Evolutionary conservation across 2,797 vertebrate species (phyloP).

Genomic region (Coluber constrictor): DNA sequence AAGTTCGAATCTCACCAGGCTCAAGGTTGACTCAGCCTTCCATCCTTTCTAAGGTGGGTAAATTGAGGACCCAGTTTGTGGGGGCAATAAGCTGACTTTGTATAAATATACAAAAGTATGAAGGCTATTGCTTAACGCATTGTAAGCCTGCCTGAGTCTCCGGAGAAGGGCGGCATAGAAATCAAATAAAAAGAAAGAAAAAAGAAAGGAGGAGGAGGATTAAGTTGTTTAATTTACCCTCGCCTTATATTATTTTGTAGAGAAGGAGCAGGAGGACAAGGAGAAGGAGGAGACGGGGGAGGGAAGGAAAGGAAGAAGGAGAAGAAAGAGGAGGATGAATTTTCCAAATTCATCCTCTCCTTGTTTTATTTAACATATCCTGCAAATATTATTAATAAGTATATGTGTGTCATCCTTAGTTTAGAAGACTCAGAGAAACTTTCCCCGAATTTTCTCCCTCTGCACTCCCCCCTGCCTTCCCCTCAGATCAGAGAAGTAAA

Average conservation of each 20-base stretch:
- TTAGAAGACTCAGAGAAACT: not conserved
- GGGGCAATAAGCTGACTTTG: too few species aligned
- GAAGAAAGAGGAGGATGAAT: not conserved
- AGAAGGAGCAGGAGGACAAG: not conserved
- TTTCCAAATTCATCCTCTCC: too few species aligned
- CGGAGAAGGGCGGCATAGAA: too few species aligned
- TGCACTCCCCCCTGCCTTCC: not conserved
- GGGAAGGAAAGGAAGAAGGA: not conserved
- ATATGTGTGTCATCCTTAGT: not conserved
- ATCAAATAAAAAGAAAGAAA: too few species aligned
- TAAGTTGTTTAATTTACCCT: not conserved
- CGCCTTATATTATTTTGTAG: not conserved
- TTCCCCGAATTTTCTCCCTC: not conserved
- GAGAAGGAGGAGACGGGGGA: not conserved
- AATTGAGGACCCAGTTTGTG: too few species aligned
- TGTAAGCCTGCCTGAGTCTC: too few species aligned
- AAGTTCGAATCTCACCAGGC: too few species aligned
- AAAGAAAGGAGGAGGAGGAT: not conserved
- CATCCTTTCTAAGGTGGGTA: too few species aligned
- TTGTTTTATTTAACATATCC: not conserved
- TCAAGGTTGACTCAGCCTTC: too few species aligned
- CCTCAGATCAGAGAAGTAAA: not conserved
- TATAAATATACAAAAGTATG: too few species aligned
- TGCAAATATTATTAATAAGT: not conserved
- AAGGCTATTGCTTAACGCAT: too few species aligned